phyloP scores from a whole-genome alignment of 2,888 invertebrate genomes.

The Pterostichus niger region DNA sequence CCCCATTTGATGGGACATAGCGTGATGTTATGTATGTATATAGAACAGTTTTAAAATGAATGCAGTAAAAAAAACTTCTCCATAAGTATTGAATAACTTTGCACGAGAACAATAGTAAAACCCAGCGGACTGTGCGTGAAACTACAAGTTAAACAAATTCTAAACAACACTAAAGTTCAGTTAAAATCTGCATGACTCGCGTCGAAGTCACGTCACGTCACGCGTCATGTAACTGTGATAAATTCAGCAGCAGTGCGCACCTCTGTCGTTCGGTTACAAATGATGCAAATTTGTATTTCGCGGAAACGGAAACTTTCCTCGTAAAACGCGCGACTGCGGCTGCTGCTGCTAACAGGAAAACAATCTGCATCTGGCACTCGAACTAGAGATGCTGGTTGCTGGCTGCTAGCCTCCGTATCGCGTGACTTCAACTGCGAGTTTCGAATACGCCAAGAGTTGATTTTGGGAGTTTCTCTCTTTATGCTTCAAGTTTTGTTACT shows the following conservation, averaged over 20 bases:
- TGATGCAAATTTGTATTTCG: slow-evolving; percentile 66
- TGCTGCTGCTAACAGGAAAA: slow-evolving; percentile 46
- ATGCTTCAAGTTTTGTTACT: background rate
- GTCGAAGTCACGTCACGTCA: slow-evolving; percentile 22
- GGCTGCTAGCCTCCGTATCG: background rate
- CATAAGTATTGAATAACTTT: too few species aligned
- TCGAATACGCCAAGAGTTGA: background rate
- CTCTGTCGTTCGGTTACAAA: slow-evolving; percentile 59
- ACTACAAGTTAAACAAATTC: slow-evolving; percentile 22
- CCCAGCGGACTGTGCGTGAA: background rate
- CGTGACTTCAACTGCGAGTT: background rate
- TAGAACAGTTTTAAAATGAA: too few species aligned
- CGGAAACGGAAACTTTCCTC: slow-evolving; percentile 60
- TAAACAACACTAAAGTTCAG: slow-evolving; percentile 4
- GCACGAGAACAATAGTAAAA: too few species aligned
- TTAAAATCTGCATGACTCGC: slow-evolving; percentile 22
- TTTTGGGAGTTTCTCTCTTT: background rate
- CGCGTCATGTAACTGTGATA: slow-evolving; percentile 51
- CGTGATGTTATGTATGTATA: too few species aligned
- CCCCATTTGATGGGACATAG: too few species aligned
- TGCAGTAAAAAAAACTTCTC: too few species aligned
- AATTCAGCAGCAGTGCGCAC: slow-evolving; percentile 27
- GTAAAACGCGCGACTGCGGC: slow-evolving; percentile 54
- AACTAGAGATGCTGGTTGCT: background rate
- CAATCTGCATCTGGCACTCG: slow-evolving; percentile 49